Percentiles rank a stretch among this genome's conserved stretches.
Evolutionary conservation across 2,113 vertebrate genomes (phyloP).

Genomic region (Nothocercus nigrocapillus): DNA sequence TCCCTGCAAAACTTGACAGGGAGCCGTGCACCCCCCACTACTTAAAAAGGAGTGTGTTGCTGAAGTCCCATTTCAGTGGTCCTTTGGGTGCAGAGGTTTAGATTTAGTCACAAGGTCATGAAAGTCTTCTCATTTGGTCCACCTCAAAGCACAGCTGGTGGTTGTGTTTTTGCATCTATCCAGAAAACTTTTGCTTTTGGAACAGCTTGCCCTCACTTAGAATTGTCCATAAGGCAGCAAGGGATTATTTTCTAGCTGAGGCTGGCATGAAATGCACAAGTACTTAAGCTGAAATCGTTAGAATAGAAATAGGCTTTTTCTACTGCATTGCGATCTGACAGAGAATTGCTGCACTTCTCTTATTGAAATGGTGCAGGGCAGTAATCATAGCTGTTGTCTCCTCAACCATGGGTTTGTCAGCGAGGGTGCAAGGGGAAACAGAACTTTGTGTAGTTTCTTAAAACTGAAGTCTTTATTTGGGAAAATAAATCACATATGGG

Average conservation of each 20-base stretch:
- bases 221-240: background rate
- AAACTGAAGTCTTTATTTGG: background rate
- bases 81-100: background rate
- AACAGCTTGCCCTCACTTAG: background rate
- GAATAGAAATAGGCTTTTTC: conserved; percentile 7
- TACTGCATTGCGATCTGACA: background rate
- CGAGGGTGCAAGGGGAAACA: background rate
- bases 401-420: background rate
- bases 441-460: background rate
- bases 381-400: background rate
- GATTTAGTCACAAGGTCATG: background rate
- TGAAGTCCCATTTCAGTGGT: background rate
- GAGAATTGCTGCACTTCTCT: background rate
- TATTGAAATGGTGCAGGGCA: background rate
- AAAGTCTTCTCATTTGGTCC: background rate
- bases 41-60: background rate
- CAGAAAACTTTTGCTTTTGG: background rate
- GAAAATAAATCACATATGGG: background rate
- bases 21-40: background rate
- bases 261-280: background rate
- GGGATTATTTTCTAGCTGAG: background rate
- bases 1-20: background rate
- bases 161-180: background rate
- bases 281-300: background rate
- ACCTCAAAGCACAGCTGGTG: background rate